phyloP scores from a whole-genome alignment of 2,888 invertebrate species.

The Timema podura region DNA sequence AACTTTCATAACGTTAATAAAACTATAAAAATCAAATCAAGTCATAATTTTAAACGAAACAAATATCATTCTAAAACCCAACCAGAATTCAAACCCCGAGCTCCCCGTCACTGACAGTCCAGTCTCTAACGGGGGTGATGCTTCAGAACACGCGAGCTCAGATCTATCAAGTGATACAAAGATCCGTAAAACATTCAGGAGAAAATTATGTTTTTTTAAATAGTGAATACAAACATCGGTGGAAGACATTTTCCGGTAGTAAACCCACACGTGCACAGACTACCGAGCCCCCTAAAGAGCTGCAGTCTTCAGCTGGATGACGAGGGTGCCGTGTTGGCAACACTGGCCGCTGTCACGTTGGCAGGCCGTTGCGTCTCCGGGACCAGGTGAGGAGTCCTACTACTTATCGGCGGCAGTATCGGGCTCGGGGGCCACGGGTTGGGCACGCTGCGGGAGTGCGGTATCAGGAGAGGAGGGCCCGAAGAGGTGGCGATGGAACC shows the following conservation, averaged over 20 bases:
- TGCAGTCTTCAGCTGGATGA: constrained; percentile 27
- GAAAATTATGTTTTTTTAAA: background rate
- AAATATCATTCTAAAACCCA: no score
- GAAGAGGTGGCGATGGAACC: no score
- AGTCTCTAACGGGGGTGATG: no score
- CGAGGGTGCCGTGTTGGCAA: constrained; percentile 14
- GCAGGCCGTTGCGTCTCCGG: constrained; percentile 50
- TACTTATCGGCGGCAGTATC: constrained; percentile 65
- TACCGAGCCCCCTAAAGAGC: background rate
- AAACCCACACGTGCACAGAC: constrained; percentile 6
- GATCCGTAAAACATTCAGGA: no score
- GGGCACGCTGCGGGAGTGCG: constrained; percentile 55
- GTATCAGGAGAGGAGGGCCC: constrained; percentile 41
- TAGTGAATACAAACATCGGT: background rate
- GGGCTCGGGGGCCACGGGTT: constrained; percentile 76
- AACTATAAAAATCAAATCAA: no score
- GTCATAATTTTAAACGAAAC: no score
- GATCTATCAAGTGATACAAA: no score
- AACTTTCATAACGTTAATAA: no score
- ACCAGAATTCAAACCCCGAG: no score
- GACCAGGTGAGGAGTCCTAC: constrained; percentile 67
- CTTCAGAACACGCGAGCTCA: no score
- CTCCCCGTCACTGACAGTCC: no score
- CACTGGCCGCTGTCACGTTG: constrained; percentile 2
- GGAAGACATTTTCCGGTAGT: background rate